A percentile compares a stretch with the other conserved stretches of the same genome.
These are phyloP conservation scores for Anhinga rufa DNA, from an alignment of 2,113 vertebrate genomes.

Conservation along the genomic window DNA sequence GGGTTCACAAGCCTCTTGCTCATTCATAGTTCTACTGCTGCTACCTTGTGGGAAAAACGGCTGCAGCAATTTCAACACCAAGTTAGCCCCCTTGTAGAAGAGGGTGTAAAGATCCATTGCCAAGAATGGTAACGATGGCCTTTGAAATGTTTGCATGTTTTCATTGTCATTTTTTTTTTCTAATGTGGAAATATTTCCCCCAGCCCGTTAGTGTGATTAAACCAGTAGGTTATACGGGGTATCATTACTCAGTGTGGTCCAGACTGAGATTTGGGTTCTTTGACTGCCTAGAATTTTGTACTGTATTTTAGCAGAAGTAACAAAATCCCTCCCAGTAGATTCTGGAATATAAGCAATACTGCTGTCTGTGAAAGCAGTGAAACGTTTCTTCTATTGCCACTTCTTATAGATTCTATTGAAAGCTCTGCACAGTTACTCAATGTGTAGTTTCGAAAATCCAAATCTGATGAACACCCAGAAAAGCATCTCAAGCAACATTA, in stretches of 20 bases:
- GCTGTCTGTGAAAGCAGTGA: background rate
- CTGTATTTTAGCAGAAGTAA: background rate
- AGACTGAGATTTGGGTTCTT: background rate
- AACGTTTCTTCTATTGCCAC: background rate
- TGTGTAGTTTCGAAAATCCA: background rate
- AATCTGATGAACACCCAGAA: background rate
- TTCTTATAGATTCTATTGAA: background rate
- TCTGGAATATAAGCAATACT: background rate
- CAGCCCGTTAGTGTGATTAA: background rate
- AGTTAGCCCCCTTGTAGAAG: background rate
- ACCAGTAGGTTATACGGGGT: background rate
- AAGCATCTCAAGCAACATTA: background rate
- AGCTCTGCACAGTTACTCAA: background rate
- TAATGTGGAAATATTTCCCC: background rate
- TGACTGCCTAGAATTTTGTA: background rate
- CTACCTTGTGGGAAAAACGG: slow-evolving; percentile 8
- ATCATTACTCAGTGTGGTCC: background rate
- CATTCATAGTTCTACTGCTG: background rate
- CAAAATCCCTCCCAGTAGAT: background rate
- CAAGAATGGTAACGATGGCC: background rate
- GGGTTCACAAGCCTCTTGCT: background rate
- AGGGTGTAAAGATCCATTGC: background rate
- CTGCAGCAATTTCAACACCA: background rate
- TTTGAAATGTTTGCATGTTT: background rate
- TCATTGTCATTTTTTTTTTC: background rate